Base-by-base conservation (phyloP, 1,140 invertebrate species). In the Prorops nasuta region DNA sequence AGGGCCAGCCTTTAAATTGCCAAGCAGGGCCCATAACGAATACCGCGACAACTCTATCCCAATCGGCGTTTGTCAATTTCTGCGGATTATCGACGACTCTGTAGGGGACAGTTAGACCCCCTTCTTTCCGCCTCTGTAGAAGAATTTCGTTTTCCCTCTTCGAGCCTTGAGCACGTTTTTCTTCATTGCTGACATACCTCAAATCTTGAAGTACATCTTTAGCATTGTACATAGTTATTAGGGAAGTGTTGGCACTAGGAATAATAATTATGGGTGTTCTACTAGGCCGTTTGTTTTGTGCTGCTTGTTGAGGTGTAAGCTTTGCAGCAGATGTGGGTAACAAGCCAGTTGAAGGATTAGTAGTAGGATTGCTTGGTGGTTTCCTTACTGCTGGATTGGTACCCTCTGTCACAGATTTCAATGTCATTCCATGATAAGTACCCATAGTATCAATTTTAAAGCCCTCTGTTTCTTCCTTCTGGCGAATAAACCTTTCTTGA, bases 1-100 rank as follows among this genome's bases (percentile, higher is more conserved):
- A 98, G 0, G 96, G 97, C 94, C 97, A 99, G 1, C 94, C 95
- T 80, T 99, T 99, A 77, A 99, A 99, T 76, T 99, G 97, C 97
- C 97, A 99, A 0, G 94, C 92, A 2, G 96, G 96, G 1, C 97
- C 97, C 84, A 98, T 95, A 0, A 98, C 97, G 77, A 99, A 99
- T 0, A 99, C 97, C 3, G 94, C 97, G 0, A 99, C 96, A 1
- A 99, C 96, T 38, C 97, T 82, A 49, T 98, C 95, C 96, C 97
- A 99, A 70, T 99, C 98, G 14, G 92, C 89, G 15, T 88, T 86
- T 1, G 84, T 86, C 8, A 99, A 78, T 71, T 97, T 95, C 28
- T 85, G 80, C 0, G 96, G 92, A 79, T 98, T 98, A 69, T 99
- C 98, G 24, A 99, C 92, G 2, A 99, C 89, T 54, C 92, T 83